Conservation (phyloP, 2,797 vertebrate species). For the Capromys pilorides region DNA sequence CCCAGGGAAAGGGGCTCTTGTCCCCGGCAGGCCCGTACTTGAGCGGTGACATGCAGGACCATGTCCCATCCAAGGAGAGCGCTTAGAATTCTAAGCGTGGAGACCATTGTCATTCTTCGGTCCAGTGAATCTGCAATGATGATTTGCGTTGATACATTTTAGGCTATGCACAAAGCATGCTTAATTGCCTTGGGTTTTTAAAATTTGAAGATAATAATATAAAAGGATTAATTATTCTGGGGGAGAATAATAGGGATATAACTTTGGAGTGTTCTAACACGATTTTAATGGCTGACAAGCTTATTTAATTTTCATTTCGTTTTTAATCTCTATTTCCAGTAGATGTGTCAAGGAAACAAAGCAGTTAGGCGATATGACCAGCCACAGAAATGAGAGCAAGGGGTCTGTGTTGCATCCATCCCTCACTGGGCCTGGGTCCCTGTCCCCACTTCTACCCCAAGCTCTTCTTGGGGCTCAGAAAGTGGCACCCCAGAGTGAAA, state of each 20-base stretch:
- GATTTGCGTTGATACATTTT: background rate
- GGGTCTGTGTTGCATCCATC: background rate
- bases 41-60: background rate
- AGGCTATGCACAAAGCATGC: background rate
- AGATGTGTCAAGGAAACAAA: background rate
- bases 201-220: constrained; percentile 26
- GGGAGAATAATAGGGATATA: background rate
- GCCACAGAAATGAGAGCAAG: too few species aligned
- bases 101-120: background rate
- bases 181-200: constrained; percentile 1
- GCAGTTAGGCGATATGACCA: background rate
- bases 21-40: background rate
- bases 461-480: background rate
- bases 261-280: background rate
- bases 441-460: background rate
- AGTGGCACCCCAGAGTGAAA: background rate
- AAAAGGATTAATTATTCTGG: constrained; percentile 24
- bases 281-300: background rate
- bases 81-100: background rate
- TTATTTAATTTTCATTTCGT: background rate
- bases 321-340: background rate
- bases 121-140: background rate
- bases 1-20: fast-evolving
- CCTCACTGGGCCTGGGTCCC: background rate
- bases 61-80: background rate